Base-by-base conservation (phyloP, 2,113 vertebrate species). In the Takifugu flavidus region DNA sequence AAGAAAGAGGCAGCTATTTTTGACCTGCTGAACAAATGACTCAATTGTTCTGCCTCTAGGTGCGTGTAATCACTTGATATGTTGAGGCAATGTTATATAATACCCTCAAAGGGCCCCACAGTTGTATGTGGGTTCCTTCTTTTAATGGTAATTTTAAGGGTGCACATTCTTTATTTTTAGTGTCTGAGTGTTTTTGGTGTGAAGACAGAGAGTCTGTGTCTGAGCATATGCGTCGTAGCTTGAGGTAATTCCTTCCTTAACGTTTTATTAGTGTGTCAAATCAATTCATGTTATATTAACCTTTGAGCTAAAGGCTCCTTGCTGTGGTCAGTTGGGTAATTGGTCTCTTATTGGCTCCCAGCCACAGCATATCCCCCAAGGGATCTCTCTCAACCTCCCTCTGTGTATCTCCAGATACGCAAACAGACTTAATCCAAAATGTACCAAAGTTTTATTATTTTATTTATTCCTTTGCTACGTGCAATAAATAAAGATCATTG, bases 41-140 rank as follows among this genome's bases (percentile, higher is more conserved):
- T 75, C 62, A 27, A 87, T 89, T 89, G 87, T 87, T 70, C 78
- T 65, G 71, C 77, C 73, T 79, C 53, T 72, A 77, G 78, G 82
- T 82, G 78, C 77, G 53, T 86, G 80, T 84, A 87, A 89, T 86
- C 80, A 88, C 77, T 85, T 85, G 84, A 89, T 87, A 88, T 80
- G 81, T 82, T 78, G 65, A 71, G 77, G 66, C 74, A 83, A 74
- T 70, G 84, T 85, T 78, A 83, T 78, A 85, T 83, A 82, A 82
- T 86, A 81, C 78, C 65, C 81, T 75, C 76, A 11, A 62, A 72
- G 65, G 79, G 70, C 65, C 61, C 58, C 62, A 44, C 20, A 60
- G 52, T 74, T 14, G 69, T 51, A 43, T 49, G 60, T 27, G 44
- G 51, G 52, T 13, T 60, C 60, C 14, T 31, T 13, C 56, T 56